These are phyloP conservation scores for Gymnothorax reevesii DNA, from an alignment of 2,797 vertebrate species.

Conservation along the genomic window DNA sequence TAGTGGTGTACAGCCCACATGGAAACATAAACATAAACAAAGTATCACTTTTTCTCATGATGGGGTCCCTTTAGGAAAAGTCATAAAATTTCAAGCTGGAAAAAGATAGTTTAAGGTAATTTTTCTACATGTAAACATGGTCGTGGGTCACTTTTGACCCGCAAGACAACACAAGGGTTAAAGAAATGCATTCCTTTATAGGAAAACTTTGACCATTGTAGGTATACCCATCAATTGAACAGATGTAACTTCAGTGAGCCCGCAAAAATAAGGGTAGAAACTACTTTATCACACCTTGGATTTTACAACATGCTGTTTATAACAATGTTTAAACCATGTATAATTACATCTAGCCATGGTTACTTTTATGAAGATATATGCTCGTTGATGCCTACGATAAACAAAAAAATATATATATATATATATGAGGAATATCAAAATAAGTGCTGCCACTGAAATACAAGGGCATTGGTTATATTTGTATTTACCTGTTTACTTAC, in stretches of 20 bases:
- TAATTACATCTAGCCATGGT: not conserved
- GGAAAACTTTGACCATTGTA: not conserved
- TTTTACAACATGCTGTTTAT: not conserved
- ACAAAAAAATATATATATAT: not conserved
- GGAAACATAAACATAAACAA: too few relatives aligned
- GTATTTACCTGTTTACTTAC: conserved; percentile 36
- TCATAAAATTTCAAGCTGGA: too few relatives aligned
- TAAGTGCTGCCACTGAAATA: conserved; percentile 27
- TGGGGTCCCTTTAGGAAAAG: too few relatives aligned
- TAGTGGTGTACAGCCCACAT: too few relatives aligned
- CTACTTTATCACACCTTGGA: not conserved
- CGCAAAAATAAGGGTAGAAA: not conserved
- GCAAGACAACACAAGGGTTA: too few relatives aligned
- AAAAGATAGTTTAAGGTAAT: too few relatives aligned
- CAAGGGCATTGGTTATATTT: conserved; percentile 51
- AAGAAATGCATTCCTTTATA: not conserved
- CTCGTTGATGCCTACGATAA: not conserved
- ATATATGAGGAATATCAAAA: not conserved
- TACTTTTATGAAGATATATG: not conserved
- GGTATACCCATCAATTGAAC: not conserved
- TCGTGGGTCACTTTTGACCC: too few relatives aligned
- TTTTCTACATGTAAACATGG: too few relatives aligned
- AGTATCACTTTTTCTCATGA: too few relatives aligned
- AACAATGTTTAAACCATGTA: not conserved
- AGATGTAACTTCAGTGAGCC: not conserved